A percentile compares a stretch with the other conserved stretches of the same genome.
These are phyloP conservation scores for Macroteleia sp. DNA, from an alignment of 2,888 invertebrate species.

Conservation along the genomic window DNA sequence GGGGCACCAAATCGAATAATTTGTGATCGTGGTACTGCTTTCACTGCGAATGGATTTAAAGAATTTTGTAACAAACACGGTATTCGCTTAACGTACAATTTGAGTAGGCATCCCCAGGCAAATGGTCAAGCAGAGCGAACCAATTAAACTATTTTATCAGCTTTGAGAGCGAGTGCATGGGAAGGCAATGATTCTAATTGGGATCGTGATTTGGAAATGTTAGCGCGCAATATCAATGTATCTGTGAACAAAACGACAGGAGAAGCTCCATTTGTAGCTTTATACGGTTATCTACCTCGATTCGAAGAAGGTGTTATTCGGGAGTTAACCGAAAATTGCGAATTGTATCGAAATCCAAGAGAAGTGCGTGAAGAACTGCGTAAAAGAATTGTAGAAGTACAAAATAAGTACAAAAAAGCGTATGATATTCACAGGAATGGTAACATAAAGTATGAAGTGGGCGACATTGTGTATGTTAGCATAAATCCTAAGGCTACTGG, in stretches of 20 bases:
- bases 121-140: no score
- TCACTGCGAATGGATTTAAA: background rate
- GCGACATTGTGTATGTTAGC: background rate
- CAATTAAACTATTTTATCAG: no score
- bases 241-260: background rate
- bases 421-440: background rate
- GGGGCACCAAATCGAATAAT: background rate
- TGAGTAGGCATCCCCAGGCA: no score
- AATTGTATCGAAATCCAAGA: background rate
- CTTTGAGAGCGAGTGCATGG: no score
- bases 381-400: background rate
- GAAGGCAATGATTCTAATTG: background rate
- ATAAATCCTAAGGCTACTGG: background rate
- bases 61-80: background rate
- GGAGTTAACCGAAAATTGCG: background rate
- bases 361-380: background rate
- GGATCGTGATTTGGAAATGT: background rate
- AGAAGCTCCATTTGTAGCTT: background rate
- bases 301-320: background rate
- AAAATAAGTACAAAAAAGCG: background rate
- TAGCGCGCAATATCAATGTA: background rate
- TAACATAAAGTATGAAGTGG: background rate
- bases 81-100: no score
- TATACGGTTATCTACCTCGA: background rate
- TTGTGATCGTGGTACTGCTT: background rate